These are phyloP conservation scores for Spongilla lacustris DNA, from an alignment of 37 sponge, comb jelly and placozoan species.

Conservation along the genomic window DNA sequence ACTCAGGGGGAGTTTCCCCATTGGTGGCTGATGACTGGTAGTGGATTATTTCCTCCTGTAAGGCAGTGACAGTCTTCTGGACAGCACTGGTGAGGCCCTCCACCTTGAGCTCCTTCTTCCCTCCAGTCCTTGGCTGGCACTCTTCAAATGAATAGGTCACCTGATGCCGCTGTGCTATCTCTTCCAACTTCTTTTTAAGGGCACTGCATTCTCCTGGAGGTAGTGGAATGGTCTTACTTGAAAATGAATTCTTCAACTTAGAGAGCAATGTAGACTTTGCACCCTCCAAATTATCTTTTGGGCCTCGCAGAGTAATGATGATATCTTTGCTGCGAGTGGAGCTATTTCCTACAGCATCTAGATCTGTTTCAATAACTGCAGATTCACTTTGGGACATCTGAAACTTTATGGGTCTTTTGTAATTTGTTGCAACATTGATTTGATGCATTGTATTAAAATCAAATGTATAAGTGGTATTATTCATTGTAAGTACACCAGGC, in stretches of 20 bases:
- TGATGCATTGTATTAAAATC: constrained; percentile 63
- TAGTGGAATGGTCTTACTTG: neutral
- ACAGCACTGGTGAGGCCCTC: constrained; percentile 17
- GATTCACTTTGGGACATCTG: neutral
- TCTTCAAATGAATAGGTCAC: constrained; percentile 6
- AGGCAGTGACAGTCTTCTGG: constrained; percentile 10
- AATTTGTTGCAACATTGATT: constrained; percentile 33
- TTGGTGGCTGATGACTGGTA: constrained; percentile 15
- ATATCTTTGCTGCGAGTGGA: neutral
- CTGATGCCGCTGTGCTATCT: constrained; percentile 17
- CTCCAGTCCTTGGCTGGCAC: neutral
- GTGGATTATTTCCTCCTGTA: constrained; percentile 35
- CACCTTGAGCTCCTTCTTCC: constrained; percentile 19
- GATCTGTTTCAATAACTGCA: neutral
- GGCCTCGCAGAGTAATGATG: constrained; percentile 38
- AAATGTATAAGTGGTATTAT: constrained; percentile 29
- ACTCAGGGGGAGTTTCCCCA: constrained; percentile 43
- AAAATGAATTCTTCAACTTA: constrained; percentile 7
- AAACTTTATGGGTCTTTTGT: constrained; percentile 22
- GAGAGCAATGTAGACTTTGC: constrained; percentile 26
- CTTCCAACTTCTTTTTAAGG: constrained; percentile 28
- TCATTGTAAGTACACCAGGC: constrained; percentile 30
- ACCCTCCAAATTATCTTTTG: constrained; percentile 15
- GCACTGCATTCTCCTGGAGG: constrained; percentile 2
- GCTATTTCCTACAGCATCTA: neutral